Conservation (phyloP, 2,113 vertebrate genomes). For the Elachura formosa region DNA sequence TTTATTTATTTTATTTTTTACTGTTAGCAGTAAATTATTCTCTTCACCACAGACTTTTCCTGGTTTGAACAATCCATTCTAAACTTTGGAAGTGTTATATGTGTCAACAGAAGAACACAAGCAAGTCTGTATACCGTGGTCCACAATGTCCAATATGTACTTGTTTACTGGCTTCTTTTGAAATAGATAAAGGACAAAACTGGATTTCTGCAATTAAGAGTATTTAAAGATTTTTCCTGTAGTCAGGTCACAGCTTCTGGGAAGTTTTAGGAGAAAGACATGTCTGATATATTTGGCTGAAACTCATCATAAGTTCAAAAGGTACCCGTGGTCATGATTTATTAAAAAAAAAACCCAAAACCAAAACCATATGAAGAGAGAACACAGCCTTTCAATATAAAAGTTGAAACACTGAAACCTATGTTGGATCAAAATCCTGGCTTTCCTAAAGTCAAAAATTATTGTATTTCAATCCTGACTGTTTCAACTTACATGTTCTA, state of each 20-base stretch:
- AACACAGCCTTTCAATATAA: neutral
- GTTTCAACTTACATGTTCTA: neutral
- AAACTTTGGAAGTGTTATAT: neutral
- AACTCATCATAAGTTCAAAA: neutral
- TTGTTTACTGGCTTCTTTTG: neutral
- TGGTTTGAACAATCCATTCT: neutral
- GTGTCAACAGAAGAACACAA: neutral
- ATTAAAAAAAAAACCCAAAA: neutral
- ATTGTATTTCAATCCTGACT: neutral
- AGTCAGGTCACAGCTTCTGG: neutral
- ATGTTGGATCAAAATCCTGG: neutral
- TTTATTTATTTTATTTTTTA: neutral
- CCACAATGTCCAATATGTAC: neutral
- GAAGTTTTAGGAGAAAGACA: neutral
- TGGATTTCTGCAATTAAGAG: neutral
- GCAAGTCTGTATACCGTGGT: neutral
- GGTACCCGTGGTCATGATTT: neutral
- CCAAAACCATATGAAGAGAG: neutral
- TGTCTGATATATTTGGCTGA: neutral
- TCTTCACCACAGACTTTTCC: neutral
- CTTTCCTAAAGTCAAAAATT: neutral
- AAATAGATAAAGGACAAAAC: neutral
- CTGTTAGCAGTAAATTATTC: neutral
- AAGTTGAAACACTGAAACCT: neutral
- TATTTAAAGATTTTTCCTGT: neutral